A percentile compares a stretch with the other conserved stretches of the same genome.
Evolutionary conservation across 2,888 invertebrate genomes (phyloP).

Genomic region (Phytoseiulus persimilis): DNA sequence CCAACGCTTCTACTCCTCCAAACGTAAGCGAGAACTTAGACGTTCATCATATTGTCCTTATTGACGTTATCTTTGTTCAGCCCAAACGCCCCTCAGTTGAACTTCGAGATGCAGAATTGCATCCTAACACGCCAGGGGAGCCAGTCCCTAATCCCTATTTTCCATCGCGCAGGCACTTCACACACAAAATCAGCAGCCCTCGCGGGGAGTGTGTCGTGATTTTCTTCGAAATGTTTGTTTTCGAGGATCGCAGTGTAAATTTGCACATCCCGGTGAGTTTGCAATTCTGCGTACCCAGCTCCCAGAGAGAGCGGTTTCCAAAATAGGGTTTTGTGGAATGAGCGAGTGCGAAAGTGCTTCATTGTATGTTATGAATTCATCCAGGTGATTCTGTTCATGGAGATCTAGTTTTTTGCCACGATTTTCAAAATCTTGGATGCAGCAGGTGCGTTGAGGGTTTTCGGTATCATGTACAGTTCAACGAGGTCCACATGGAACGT

Average conservation of each 20-base stretch:
- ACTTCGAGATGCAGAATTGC: too few species aligned
- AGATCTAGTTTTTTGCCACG: constrained; percentile 55
- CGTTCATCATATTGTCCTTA: too few species aligned
- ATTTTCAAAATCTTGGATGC: constrained; percentile 65
- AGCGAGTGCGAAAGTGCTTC: too few species aligned
- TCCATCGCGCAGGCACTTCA: neutral
- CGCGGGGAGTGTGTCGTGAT: constrained; percentile 54
- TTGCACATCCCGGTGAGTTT: constrained; percentile 53
- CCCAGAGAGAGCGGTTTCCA: too few species aligned
- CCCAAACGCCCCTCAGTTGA: too few species aligned
- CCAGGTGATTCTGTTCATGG: constrained; percentile 32
- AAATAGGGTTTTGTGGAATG: too few species aligned
- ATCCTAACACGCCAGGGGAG: too few species aligned
- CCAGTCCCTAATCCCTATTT: neutral
- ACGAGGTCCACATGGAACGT: too few species aligned
- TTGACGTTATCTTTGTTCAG: too few species aligned
- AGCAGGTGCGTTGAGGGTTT: constrained; percentile 51
- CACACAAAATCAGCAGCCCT: neutral
- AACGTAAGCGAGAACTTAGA: neutral
- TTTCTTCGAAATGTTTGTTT: constrained; percentile 58
- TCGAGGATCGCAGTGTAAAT: constrained; percentile 58
- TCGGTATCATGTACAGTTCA: neutral
- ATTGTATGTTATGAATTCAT: too few species aligned
- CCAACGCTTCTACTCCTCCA: neutral
- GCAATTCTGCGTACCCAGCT: too few species aligned